Percentiles rank a stretch among this genome's conserved stretches.
These are phyloP conservation scores for Acrocephalus arundinaceus DNA, from an alignment of 2,113 vertebrate species.

Conservation along the genomic window DNA sequence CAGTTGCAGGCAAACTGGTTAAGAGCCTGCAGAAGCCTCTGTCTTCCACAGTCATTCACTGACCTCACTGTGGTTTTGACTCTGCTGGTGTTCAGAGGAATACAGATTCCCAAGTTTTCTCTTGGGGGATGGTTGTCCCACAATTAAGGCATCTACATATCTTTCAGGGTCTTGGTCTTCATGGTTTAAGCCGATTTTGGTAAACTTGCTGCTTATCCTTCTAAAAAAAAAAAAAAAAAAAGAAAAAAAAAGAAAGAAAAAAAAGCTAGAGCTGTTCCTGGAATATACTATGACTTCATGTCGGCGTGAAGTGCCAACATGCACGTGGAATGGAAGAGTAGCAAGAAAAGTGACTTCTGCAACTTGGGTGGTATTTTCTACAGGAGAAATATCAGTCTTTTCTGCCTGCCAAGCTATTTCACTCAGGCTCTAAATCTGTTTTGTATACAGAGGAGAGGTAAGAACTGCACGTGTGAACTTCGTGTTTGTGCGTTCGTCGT, in stretches of 20 bases:
- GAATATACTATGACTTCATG: slow-evolving; percentile 53
- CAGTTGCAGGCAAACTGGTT: neutral
- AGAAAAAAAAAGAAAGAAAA: neutral
- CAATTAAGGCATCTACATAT: neutral
- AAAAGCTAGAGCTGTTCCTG: slow-evolving; percentile 19
- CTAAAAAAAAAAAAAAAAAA: neutral
- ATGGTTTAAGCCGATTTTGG: slow-evolving; percentile 13
- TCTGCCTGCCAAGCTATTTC: neutral
- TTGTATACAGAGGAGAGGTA: neutral
- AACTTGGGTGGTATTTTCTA: slow-evolving; percentile 53
- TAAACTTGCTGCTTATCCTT: neutral
- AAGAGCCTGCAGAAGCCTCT: slow-evolving; percentile 11
- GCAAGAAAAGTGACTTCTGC: slow-evolving; percentile 29
- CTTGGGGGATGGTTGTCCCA: neutral
- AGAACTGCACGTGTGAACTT: neutral
- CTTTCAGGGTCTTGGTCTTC: slow-evolving; percentile 8
- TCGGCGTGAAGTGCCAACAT: slow-evolving; percentile 6
- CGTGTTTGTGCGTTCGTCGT: neutral
- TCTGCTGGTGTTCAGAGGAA: slow-evolving; percentile 35
- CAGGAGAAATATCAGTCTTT: neutral
- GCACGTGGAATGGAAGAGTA: slow-evolving; percentile 27
- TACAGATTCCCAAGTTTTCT: slow-evolving; percentile 20
- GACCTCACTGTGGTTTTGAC: slow-evolving; percentile 65
- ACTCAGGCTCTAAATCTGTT: neutral
- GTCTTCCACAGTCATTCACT: slow-evolving; percentile 40